Evolutionary conservation across 2,113 vertebrate species (phyloP), one percentile per base, ranked within the genome.

Genomic region (Sapajus apella): DNA sequence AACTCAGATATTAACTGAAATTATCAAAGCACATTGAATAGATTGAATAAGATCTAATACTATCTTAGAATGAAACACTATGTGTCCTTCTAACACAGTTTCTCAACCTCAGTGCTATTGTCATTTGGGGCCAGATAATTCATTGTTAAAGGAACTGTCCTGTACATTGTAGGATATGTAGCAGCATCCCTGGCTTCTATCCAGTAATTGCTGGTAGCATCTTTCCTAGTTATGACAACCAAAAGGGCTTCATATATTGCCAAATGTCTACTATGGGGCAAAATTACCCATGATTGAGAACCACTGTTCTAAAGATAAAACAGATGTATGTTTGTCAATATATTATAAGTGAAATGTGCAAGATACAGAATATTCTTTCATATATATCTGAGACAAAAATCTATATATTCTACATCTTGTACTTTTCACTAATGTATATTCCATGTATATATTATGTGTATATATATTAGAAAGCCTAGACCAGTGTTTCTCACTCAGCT

Each of bases 301-400:
- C 17, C 17, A 92, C 5, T 32, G 7, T 7, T 87, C 30, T 72
- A 84, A 84, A 88, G 87, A 45, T 40, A 9, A 90, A 94, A 79
- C 3, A 61, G 1, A 81, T 64, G 50, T 85, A n/a, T 72, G 81
- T 35, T 70, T 43, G 32, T 27, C 90, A 14, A 90, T 11, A 92
- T 35, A 75, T 70, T 82, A 70, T 45, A 93, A 93, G 35, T 97
- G 20, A 76, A 94, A 94, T 84, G 17, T 77, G 16, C 11, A 88
- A 37, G 7, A 32, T 85, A 10, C 18, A 73, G 8, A 87, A 83
- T 45, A 93, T 35, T 77, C 3, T 90, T 13, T 70, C 72, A 83
- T 21, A 56, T 68, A 10, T 35, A 50, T 18, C 77, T 90, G 43
- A 61, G 32, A 16, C 12, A 70, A 20, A 16, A 50, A 52, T 90